Percentiles rank a stretch among this genome's conserved stretches.
phyloP scores from a whole-genome alignment of 1,140 invertebrate genomes.

The Polypedilum vanderplanki region DNA sequence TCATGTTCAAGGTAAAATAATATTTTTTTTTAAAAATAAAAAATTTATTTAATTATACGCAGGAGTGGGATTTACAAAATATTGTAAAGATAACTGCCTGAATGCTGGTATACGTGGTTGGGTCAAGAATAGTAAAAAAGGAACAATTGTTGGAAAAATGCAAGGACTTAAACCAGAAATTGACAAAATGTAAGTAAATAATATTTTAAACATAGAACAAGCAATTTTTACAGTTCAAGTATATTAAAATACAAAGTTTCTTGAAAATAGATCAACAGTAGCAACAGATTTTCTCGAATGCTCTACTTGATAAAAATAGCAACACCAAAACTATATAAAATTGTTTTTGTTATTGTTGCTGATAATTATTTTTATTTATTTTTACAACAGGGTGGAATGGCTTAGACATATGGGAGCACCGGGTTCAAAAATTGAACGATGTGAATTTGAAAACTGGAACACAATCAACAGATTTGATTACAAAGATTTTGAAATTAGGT shows the following conservation, averaged over 20 bases:
- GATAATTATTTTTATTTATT: conserved; percentile 21
- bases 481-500: conserved; percentile 73
- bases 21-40: too few relatives aligned
- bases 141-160: conserved; percentile 79
- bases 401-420: conserved; percentile 75
- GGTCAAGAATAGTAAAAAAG: conserved; percentile 82
- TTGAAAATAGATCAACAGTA: conserved; percentile 21
- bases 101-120: conserved; percentile 72
- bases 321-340: conserved; percentile 26
- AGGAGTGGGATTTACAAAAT: conserved; percentile 80
- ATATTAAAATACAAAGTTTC: background rate
- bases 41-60: conserved; percentile 14
- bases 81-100: conserved; percentile 68
- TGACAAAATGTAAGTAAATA: conserved; percentile 83
- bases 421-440: conserved; percentile 72
- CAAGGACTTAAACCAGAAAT: conserved; percentile 70
- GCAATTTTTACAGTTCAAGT: background rate
- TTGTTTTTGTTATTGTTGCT: conserved; percentile 29
- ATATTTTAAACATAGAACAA: background rate
- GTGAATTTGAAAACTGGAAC: conserved; percentile 73
- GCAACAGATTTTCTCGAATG: background rate
- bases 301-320: conserved; percentile 30
- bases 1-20: conserved; percentile 71
- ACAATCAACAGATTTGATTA: conserved; percentile 69
- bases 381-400: conserved; percentile 67